A percentile compares a stretch with the other conserved stretches of the same genome.
phyloP scores from a whole-genome alignment of 2,113 vertebrate species.

The Platichthys stellatus region DNA sequence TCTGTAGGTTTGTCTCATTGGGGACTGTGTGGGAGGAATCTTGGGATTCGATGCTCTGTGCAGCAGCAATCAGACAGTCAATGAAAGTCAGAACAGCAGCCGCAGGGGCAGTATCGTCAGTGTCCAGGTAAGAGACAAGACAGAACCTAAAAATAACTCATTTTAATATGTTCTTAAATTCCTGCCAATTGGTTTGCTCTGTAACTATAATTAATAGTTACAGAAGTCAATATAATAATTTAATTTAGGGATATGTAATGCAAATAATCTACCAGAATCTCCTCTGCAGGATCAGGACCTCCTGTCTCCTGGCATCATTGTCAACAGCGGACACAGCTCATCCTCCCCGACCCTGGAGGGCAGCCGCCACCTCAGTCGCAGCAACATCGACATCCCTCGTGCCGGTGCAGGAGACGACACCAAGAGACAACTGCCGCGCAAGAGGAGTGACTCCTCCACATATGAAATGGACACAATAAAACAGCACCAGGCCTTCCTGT shows the following conservation, averaged over 20 bases:
- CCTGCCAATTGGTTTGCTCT: no score
- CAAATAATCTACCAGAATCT: background rate
- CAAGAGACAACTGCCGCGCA: slow-evolving; percentile 88
- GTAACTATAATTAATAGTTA: no score
- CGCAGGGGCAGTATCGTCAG: slow-evolving; percentile 90
- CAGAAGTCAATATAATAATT: background rate
- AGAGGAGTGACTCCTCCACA: slow-evolving; percentile 95
- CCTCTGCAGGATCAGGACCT: slow-evolving; percentile 89
- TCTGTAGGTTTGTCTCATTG: slow-evolving; percentile 92
- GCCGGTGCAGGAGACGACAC: slow-evolving; percentile 84
- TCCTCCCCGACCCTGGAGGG: slow-evolving; percentile 86
- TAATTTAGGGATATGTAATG: background rate
- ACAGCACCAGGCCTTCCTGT: slow-evolving; percentile 95
- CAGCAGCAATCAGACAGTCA: slow-evolving; percentile 89
- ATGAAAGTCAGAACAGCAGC: slow-evolving; percentile 95
- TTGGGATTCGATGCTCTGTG: slow-evolving; percentile 96
- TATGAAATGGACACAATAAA: slow-evolving; percentile 94
- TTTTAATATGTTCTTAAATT: no score
- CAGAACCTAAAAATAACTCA: background rate
- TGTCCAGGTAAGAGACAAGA: slow-evolving; percentile 84
- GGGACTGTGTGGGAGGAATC: slow-evolving; percentile 96
- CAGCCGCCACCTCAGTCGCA: slow-evolving; percentile 94
- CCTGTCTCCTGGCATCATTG: slow-evolving; percentile 89
- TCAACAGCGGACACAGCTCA: slow-evolving; percentile 85
- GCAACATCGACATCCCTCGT: slow-evolving; percentile 94